phyloP scores from a whole-genome alignment of 1,140 invertebrate species.

The Drosophila bocqueti region DNA sequence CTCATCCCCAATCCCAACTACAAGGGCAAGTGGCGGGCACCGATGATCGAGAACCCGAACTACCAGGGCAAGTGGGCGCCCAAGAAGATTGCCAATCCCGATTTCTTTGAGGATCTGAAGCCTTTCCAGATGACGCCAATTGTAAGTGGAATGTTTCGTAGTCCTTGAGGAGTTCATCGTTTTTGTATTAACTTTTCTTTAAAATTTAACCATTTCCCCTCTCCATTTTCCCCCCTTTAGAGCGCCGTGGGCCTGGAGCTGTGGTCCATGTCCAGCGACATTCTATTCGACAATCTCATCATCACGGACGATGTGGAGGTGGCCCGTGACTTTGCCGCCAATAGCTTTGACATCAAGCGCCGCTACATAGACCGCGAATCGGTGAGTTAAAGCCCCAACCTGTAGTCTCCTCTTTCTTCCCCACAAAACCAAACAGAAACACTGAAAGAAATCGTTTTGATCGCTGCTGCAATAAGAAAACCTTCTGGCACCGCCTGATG shows the following conservation, averaged over 20 bases:
- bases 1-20: constrained; percentile 95
- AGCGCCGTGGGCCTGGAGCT: constrained; percentile 97
- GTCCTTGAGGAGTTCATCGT: background rate
- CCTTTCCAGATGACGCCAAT: constrained; percentile 96
- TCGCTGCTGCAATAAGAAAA: constrained; percentile 86
- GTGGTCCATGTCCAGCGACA: constrained; percentile 98
- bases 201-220: background rate
- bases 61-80: constrained; percentile 98
- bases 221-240: constrained; percentile 85
- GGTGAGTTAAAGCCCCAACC: constrained; percentile 86
- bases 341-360: constrained; percentile 94
- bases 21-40: constrained; percentile 96
- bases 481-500: constrained; percentile 90
- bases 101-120: constrained; percentile 96
- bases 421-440: constrained; percentile 16
- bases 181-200: background rate
- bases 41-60: constrained; percentile 96
- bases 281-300: constrained; percentile 98
- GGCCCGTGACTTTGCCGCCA: constrained; percentile 92
- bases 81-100: constrained; percentile 93
- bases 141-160: constrained; percentile 87
- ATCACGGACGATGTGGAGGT: constrained; percentile 94
- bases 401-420: background rate
- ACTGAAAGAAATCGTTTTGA: constrained; percentile 19
- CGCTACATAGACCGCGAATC: constrained; percentile 91